Percentiles rank a stretch among this genome's conserved stretches.
Conservation (phyloP, 2,888 invertebrate species). For the Hyposoter didymator region DNA sequence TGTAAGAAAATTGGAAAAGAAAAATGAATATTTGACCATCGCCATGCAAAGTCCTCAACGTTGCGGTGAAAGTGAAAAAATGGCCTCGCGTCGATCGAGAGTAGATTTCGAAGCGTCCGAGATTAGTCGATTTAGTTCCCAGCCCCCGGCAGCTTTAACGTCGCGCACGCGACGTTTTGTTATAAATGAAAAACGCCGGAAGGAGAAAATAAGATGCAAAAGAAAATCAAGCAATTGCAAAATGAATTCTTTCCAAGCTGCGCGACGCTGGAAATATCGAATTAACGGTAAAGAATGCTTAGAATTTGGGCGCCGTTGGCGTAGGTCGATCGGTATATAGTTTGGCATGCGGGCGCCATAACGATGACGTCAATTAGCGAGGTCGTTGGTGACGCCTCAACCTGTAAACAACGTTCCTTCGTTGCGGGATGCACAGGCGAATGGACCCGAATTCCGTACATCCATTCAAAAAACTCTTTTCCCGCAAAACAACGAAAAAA, state of each 20-base stretch:
- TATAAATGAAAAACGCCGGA: not conserved
- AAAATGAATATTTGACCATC: too few species aligned
- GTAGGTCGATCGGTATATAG: conserved; percentile 5
- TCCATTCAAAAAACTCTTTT: not conserved
- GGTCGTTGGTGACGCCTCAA: not conserved
- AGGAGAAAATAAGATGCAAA: not conserved
- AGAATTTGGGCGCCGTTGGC: not conserved
- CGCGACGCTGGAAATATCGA: not conserved
- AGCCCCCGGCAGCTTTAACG: not conserved
- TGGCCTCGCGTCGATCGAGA: conserved; percentile 13
- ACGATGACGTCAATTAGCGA: conserved; percentile 22
- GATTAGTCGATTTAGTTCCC: not conserved
- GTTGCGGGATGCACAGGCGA: not conserved
- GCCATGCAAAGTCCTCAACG: conserved; percentile 5
- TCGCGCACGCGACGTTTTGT: not conserved
- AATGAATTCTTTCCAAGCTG: not conserved
- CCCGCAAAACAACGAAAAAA: not conserved
- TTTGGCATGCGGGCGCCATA: conserved; percentile 4
- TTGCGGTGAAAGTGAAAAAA: conserved; percentile 69
- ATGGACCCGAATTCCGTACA: not conserved
- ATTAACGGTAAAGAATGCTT: not conserved
- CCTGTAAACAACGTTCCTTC: conserved; percentile 9
- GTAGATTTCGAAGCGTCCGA: not conserved
- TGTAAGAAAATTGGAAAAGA: too few species aligned
- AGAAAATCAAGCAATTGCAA: not conserved